Evolutionary conservation across 2,888 invertebrate species (phyloP).

Genomic region (Noctua janthe): DNA sequence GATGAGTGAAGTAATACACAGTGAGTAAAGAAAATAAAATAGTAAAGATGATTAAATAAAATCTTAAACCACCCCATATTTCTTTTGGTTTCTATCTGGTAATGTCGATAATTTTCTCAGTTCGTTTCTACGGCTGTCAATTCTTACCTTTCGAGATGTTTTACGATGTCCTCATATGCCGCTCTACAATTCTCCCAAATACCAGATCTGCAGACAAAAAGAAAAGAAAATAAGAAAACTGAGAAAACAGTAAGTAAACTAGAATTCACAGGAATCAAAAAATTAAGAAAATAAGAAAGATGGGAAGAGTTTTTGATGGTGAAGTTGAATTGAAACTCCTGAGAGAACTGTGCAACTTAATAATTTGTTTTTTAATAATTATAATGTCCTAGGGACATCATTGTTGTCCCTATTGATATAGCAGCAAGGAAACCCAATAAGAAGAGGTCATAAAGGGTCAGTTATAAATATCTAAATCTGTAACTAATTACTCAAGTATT

Average conservation of each 20-base stretch:
- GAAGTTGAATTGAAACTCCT: not conserved
- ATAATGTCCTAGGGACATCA: not conserved
- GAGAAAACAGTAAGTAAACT: slow-evolving; percentile 74
- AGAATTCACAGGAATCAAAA: slow-evolving; percentile 70
- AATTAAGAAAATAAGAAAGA: slow-evolving; percentile 68
- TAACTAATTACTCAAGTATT: slow-evolving; percentile 78
- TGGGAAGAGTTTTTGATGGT: slow-evolving; percentile 65
- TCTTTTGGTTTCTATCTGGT: not conserved
- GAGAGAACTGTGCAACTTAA: not conserved
- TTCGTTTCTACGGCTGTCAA: slow-evolving; percentile 30
- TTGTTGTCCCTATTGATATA: not conserved
- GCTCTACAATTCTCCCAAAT: slow-evolving; percentile 99
- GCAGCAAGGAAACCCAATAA: not conserved
- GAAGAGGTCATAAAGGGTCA: slow-evolving; percentile 37
- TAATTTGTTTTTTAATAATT: not conserved
- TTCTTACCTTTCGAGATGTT: slow-evolving; percentile 97
- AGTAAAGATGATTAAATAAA: slow-evolving; percentile 32
- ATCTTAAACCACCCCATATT: slow-evolving; percentile 17
- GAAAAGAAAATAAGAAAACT: slow-evolving; percentile 85
- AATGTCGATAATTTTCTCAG: not conserved
- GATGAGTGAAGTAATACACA: slow-evolving; percentile 40
- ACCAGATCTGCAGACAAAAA: slow-evolving; percentile 93
- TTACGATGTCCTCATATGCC: slow-evolving; percentile 98
- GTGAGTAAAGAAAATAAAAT: slow-evolving; percentile 30
- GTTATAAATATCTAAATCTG: slow-evolving; percentile 74